phyloP scores from a whole-genome alignment of 2,888 invertebrate genomes.

The Drosophila sordidula region DNA sequence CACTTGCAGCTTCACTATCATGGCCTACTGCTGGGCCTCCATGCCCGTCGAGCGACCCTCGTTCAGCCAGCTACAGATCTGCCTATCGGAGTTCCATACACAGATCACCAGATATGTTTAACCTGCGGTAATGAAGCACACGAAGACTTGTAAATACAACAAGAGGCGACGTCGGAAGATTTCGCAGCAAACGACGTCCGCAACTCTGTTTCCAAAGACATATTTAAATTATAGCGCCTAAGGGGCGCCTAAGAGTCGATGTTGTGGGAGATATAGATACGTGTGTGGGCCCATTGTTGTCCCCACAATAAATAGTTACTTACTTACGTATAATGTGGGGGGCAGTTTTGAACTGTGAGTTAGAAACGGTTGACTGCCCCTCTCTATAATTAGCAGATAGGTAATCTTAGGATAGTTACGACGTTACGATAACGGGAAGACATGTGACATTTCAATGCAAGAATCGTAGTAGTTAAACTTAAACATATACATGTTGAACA shows the following conservation, averaged over 20 bases:
- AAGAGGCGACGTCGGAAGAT: slow-evolving; percentile 77
- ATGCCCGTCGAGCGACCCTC: slow-evolving; percentile 94
- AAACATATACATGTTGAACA: slow-evolving; percentile 39
- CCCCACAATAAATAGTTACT: slow-evolving; percentile 59
- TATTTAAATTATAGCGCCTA: slow-evolving; percentile 62
- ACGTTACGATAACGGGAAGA: slow-evolving; percentile 20
- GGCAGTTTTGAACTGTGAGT: slow-evolving; percentile 18
- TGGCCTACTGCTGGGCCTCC: slow-evolving; percentile 97
- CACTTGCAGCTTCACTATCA: slow-evolving; percentile 91
- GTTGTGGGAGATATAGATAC: slow-evolving; percentile 28
- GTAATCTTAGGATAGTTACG: slow-evolving; percentile 29
- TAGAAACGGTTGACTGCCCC: slow-evolving; percentile 10
- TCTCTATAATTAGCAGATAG: slow-evolving; percentile 37
- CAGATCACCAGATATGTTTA: slow-evolving; percentile 95
- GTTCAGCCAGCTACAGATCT: slow-evolving; percentile 92
- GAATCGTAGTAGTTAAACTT: slow-evolving; percentile 49
- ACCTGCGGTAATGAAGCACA: slow-evolving; percentile 81
- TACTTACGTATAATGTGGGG: slow-evolving; percentile 40
- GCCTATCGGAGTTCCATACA: slow-evolving; percentile 93
- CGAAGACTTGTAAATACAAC: slow-evolving; percentile 77
- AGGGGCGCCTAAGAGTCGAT: slow-evolving; percentile 17
- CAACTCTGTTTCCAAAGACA: slow-evolving; percentile 76
- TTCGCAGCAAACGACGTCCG: slow-evolving; percentile 68
- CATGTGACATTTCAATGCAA: slow-evolving; percentile 78
- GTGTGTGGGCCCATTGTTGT: slow-evolving; percentile 30